Evolutionary conservation across 2,113 vertebrate species (phyloP).

Genomic region (Erythrolamprus reginae): DNA sequence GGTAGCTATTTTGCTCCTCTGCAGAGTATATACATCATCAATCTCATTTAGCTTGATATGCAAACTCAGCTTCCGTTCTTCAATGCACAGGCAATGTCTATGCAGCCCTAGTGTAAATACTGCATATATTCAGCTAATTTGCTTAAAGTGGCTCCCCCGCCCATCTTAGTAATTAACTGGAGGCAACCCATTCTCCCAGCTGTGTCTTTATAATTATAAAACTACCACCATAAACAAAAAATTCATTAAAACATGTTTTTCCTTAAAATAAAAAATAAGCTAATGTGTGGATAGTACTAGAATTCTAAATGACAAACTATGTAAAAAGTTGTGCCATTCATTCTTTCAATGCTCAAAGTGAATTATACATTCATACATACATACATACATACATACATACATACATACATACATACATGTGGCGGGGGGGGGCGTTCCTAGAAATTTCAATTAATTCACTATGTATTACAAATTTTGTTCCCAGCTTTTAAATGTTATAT

Average conservation of each 20-base stretch:
- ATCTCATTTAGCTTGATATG: not conserved
- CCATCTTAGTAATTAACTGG: slow-evolving; percentile 22
- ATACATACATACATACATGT: no score
- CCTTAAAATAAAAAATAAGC: slow-evolving; percentile 3
- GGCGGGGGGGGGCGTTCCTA: no score
- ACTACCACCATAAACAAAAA: slow-evolving; percentile 27
- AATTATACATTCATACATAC: not conserved
- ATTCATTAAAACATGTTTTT: not conserved
- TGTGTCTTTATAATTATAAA: slow-evolving; percentile 25
- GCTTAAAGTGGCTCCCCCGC: slow-evolving; percentile 17
- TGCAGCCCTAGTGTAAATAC: slow-evolving; percentile 21
- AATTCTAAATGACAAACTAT: not conserved
- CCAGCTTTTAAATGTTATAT: no score
- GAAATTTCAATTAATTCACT: not conserved
- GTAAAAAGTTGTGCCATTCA: not conserved
- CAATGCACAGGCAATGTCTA: slow-evolving; percentile 7
- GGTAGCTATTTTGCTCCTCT: slow-evolving; percentile 4
- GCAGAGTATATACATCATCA: not conserved
- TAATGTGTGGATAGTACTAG: not conserved
- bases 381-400: no score
- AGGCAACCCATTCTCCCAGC: slow-evolving; percentile 27
- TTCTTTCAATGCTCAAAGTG: not conserved
- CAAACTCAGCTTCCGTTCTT: slow-evolving; percentile 23
- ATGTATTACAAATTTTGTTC: no score
- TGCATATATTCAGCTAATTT: slow-evolving; percentile 24